phyloP scores from a whole-genome alignment of 2,888 invertebrate genomes.

The Lasioglossum zephyrum region DNA sequence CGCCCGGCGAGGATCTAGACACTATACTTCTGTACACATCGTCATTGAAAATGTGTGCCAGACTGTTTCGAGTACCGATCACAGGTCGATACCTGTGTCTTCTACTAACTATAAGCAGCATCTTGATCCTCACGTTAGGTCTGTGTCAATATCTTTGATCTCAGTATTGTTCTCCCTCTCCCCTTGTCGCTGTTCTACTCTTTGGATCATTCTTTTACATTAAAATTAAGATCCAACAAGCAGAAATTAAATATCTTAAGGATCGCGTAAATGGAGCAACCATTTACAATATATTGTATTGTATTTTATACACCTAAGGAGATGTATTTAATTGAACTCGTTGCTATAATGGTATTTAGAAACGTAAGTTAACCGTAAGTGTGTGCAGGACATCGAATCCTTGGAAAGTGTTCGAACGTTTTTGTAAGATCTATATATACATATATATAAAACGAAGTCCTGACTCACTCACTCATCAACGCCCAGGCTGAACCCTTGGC shows the following conservation, averaged over 20 bases:
- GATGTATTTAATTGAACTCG: neutral
- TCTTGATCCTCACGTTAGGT: conserved; percentile 89
- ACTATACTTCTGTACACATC: conserved; percentile 91
- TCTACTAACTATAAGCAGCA: conserved; percentile 86
- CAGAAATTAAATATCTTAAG: neutral
- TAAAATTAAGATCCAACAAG: neutral
- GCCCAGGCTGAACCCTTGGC: too few species aligned
- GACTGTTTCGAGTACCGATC: conserved; percentile 90
- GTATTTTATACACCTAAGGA: neutral
- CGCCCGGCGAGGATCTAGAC: conserved; percentile 90
- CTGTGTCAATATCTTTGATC: conserved; percentile 89
- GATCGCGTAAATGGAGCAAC: neutral
- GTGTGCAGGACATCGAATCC: neutral
- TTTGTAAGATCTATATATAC: too few species aligned
- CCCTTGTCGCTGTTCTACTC: neutral
- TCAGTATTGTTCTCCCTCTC: neutral
- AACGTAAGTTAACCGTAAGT: neutral
- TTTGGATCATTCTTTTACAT: neutral
- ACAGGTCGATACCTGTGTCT: conserved; percentile 89
- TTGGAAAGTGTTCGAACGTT: neutral
- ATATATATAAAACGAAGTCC: too few species aligned
- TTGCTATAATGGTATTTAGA: neutral
- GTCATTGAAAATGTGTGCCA: conserved; percentile 90
- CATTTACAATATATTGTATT: conserved; percentile 1
- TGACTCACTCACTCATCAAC: too few species aligned